Conservation (phyloP, 2,113 vertebrate species). For the Cryptotis parvus region DNA sequence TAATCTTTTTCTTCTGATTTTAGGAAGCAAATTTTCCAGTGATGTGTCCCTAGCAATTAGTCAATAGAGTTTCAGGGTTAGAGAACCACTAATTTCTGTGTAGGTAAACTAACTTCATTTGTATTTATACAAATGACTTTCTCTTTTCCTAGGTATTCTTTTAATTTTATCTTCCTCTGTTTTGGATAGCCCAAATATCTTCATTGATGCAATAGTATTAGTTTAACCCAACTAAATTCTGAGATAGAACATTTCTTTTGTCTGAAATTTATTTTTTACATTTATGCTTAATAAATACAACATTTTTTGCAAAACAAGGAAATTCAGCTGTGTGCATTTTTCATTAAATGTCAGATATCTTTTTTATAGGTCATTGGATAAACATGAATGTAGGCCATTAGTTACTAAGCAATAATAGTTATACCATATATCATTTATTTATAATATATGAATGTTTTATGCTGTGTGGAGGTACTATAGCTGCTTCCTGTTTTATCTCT, state of each 20-base stretch:
- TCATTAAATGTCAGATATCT: constrained; percentile 66
- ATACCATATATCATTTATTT: constrained; percentile 86
- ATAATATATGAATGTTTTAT: constrained; percentile 89
- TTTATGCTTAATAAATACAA: constrained; percentile 64
- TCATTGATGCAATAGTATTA: not conserved
- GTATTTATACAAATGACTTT: not conserved
- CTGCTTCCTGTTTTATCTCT: constrained; percentile 84
- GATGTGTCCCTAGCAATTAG: not conserved
- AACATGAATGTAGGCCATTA: constrained; percentile 70
- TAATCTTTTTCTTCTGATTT: not conserved
- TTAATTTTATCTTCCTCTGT: not conserved
- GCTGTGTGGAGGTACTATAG: constrained; percentile 80
- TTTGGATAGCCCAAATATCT: constrained; percentile 7
- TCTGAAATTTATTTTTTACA: constrained; percentile 49
- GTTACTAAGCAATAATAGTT: constrained; percentile 80
- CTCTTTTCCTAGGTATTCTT: not conserved
- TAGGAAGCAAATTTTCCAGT: not conserved
- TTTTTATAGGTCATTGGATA: constrained; percentile 77
- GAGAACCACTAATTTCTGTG: not conserved
- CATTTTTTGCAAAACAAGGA: constrained; percentile 60
- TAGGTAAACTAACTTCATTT: not conserved
- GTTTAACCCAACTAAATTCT: constrained; percentile 49
- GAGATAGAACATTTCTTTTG: constrained; percentile 25
- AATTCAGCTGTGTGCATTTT: constrained; percentile 71
- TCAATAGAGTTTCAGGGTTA: not conserved